Percentiles rank a stretch among this genome's conserved stretches.
phyloP scores from a whole-genome alignment of 2,888 invertebrate genomes.

The Synergus umbraculus region DNA sequence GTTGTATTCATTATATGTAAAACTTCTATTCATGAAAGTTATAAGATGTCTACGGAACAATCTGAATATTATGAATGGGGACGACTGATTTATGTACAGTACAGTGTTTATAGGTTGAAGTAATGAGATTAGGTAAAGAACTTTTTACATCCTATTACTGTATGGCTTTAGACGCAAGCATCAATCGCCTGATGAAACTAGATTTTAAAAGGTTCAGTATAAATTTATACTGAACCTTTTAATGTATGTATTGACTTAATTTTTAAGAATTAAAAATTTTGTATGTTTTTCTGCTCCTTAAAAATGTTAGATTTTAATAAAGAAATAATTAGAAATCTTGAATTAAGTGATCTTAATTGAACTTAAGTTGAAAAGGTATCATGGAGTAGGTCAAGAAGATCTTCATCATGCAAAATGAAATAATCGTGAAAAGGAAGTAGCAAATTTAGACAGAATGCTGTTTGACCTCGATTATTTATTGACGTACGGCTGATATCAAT shows the following conservation, averaged over 20 bases:
- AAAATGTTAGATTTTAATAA: too few species aligned
- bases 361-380: neutral
- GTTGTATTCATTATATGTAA: too few species aligned
- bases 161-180: too few species aligned
- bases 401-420: conserved; percentile 22
- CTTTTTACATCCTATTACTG: too few species aligned
- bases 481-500: neutral
- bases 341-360: neutral
- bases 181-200: too few species aligned
- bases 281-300: too few species aligned
- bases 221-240: too few species aligned
- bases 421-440: conserved; percentile 33
- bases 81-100: neutral
- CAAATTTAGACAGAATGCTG: conserved; percentile 28
- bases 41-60: too few species aligned
- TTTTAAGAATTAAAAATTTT: neutral
- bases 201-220: too few species aligned
- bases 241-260: neutral
- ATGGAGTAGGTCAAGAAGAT: conserved; percentile 19
- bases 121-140: neutral
- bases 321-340: too few species aligned
- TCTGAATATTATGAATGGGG: neutral
- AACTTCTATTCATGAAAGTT: too few species aligned
- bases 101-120: neutral
- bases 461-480: conserved; percentile 17